Percentiles rank a stretch among this genome's conserved stretches.
Conservation (phyloP, 64 coral and sea anemone species). For the Actinia tenebrosa region DNA sequence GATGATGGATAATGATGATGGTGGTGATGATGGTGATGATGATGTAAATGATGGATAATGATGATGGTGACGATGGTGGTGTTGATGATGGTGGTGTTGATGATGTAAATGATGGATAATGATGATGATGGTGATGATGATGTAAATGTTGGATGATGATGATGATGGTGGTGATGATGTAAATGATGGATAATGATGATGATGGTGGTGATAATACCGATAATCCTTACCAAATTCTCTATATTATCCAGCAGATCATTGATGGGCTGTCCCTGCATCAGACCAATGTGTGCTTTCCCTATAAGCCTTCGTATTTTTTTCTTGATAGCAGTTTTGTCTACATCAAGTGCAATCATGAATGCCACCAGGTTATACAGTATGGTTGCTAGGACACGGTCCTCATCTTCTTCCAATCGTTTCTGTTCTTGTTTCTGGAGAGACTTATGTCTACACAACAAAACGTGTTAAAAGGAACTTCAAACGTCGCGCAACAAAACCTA, state of each 20-base stretch:
- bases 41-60: no score
- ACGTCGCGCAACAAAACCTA: neutral
- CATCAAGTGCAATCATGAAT: conserved; percentile 82
- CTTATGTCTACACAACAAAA: conserved; percentile 37
- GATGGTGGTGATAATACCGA: no score
- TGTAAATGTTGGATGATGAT: no score
- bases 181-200: no score
- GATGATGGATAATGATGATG: no score
- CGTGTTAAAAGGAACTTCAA: neutral
- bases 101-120: no score
- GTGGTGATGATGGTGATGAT: no score
- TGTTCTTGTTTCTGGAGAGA: conserved; percentile 77
- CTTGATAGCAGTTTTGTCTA: conserved; percentile 61
- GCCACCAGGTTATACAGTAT: conserved; percentile 85
- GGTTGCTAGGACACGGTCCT: conserved; percentile 79
- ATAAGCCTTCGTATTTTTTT: conserved; percentile 80
- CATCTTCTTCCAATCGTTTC: conserved; percentile 92
- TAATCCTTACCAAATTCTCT: conserved; percentile 65
- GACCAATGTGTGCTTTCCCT: conserved; percentile 92
- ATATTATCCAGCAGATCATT: conserved; percentile 80
- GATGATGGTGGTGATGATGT: no score
- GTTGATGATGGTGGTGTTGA: no score
- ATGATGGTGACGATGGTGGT: no score
- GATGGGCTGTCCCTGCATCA: conserved; percentile 75
- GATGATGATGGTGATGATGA: no score